phyloP scores from a whole-genome alignment of 2,888 invertebrate genomes.

The Colostygia pectinataria region DNA sequence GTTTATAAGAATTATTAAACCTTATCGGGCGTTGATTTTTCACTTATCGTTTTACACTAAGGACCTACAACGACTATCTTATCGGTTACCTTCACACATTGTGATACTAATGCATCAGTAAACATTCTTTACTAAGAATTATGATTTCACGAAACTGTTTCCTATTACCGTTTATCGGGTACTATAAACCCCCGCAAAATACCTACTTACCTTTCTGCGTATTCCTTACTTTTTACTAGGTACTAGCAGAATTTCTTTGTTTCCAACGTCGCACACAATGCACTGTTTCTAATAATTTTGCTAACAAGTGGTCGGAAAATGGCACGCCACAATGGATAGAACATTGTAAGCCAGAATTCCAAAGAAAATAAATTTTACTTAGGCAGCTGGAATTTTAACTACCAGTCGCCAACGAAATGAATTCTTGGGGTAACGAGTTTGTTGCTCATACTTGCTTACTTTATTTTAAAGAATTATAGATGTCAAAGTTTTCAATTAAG shows the following conservation, averaged over 20 bases:
- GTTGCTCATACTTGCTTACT: constrained; percentile 8
- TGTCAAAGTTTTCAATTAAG: constrained; percentile 44
- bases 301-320: constrained; percentile 64
- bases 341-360: constrained; percentile 52
- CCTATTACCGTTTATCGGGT: constrained; percentile 42
- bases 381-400: constrained; percentile 32
- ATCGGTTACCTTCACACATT: constrained; percentile 34
- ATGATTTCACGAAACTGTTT: constrained; percentile 35
- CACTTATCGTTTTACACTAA: constrained; percentile 34
- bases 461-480: constrained; percentile 1
- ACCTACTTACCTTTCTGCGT: constrained; percentile 54
- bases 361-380: constrained; percentile 48
- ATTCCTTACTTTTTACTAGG: constrained; percentile 67
- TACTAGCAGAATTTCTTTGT: constrained; percentile 69
- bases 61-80: constrained; percentile 31
- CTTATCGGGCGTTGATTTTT: constrained; percentile 59
- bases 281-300: constrained; percentile 70
- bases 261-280: constrained; percentile 62
- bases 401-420: constrained; percentile 24
- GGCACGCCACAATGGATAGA: constrained; percentile 54
- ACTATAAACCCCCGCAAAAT: constrained; percentile 44
- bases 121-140: constrained; percentile 32
- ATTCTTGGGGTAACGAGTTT: constrained; percentile 21
- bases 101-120: constrained; percentile 32
- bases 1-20: background rate